phyloP scores from a whole-genome alignment of 2,888 invertebrate genomes.

The Cantharis nigra region DNA sequence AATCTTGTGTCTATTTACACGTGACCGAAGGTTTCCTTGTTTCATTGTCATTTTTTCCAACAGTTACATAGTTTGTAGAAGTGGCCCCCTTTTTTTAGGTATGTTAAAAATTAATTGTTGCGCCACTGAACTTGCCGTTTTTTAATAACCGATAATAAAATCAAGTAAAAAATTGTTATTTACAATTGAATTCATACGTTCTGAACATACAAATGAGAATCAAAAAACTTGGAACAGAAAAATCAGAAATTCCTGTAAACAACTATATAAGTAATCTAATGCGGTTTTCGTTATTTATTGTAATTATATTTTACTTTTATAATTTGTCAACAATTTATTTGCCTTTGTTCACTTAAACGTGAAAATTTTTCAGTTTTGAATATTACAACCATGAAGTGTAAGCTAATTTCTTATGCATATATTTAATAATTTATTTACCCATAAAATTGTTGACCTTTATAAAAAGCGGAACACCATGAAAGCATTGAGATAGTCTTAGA shows the following conservation, averaged over 20 bases:
- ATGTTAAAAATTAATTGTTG: neutral
- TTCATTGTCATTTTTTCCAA: neutral
- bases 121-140: neutral
- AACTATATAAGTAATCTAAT: neutral
- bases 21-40: neutral
- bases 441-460: constrained; percentile 4
- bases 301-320: neutral
- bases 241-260: neutral
- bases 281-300: neutral
- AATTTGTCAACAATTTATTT: neutral
- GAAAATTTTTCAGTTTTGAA: neutral
- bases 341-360: neutral
- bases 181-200: neutral
- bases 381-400: neutral
- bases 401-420: neutral
- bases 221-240: neutral
- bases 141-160: neutral
- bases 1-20: neutral
- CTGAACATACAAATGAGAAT: neutral
- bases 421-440: neutral
- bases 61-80: no score
- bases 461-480: constrained; percentile 3
- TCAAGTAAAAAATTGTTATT: neutral
- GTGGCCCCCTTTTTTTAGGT: neutral
- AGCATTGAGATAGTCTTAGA: neutral